A percentile compares a stretch with the other conserved stretches of the same genome.
phyloP scores from a whole-genome alignment of 1,140 invertebrate species.

The Caenorhabditis remanei region DNA sequence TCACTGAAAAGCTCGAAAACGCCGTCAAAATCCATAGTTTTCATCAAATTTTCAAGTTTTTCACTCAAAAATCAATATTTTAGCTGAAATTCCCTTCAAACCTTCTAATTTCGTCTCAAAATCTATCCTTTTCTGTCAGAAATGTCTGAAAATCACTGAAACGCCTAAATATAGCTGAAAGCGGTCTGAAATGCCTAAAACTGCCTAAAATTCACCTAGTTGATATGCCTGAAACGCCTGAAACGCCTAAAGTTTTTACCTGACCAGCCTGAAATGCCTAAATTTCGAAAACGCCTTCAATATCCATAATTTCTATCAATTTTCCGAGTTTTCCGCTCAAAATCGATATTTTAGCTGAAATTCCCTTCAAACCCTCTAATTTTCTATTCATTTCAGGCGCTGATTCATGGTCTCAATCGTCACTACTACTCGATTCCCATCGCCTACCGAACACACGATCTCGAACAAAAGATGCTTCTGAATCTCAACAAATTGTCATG shows the following conservation, averaged over 20 bases:
- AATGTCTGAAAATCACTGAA: slow-evolving; percentile 6
- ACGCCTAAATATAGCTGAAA: background rate
- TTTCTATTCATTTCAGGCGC: slow-evolving; percentile 83
- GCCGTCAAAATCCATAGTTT: too few species aligned
- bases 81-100: background rate
- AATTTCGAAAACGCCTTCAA: background rate
- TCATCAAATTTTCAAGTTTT: too few species aligned
- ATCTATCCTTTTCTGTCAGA: background rate
- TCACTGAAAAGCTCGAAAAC: too few species aligned
- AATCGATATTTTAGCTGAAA: background rate
- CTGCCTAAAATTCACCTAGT: too few species aligned
- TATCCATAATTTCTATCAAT: too few species aligned
- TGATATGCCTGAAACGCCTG: too few species aligned
- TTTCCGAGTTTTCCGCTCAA: too few species aligned
- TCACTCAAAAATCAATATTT: background rate
- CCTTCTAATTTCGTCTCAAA: background rate
- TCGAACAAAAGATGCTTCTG: slow-evolving; percentile 98
- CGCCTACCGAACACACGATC: slow-evolving; percentile 98
- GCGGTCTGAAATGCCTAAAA: background rate
- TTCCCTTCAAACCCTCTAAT: background rate
- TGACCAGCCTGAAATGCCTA: background rate
- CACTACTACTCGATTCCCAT: slow-evolving; percentile 99
- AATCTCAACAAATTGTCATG: slow-evolving; percentile 99
- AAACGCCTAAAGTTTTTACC: too few species aligned
- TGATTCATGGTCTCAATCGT: slow-evolving; percentile 97